Conservation (phyloP, 1,140 invertebrate genomes). For the Drosophila eugracilis region DNA sequence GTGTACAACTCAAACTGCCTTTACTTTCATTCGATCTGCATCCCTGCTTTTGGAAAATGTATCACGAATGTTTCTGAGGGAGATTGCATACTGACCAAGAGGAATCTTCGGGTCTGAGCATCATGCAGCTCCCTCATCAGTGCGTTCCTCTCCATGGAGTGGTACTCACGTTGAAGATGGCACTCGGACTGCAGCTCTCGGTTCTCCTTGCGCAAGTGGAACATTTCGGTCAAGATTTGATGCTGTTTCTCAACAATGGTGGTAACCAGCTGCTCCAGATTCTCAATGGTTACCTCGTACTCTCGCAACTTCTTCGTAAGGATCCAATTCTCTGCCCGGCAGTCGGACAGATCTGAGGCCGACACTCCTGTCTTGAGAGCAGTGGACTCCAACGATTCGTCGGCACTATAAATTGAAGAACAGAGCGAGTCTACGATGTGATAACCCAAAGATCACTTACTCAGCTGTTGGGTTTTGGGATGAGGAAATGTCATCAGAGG, state of each 20-base stretch:
- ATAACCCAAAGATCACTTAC: slow-evolving; percentile 4
- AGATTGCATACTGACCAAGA: slow-evolving; percentile 15
- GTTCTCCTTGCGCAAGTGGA: slow-evolving; percentile 56
- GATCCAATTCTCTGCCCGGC: slow-evolving; percentile 69
- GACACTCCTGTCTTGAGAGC: slow-evolving; percentile 15
- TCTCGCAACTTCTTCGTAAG: slow-evolving; percentile 66
- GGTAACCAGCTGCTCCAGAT: slow-evolving; percentile 62
- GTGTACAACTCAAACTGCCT: neutral
- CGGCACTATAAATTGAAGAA: too few relatives aligned
- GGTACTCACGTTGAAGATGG: slow-evolving; percentile 69
- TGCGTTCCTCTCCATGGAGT: slow-evolving; percentile 68
- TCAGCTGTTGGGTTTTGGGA: neutral
- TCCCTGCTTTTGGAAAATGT: neutral
- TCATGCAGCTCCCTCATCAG: slow-evolving; percentile 62
- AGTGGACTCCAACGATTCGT: neutral
- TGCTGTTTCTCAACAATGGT: slow-evolving; percentile 71
- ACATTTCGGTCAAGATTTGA: slow-evolving; percentile 58
- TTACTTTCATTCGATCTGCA: neutral
- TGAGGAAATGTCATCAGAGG: neutral
- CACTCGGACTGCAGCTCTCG: slow-evolving; percentile 54
- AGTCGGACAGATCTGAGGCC: slow-evolving; percentile 58
- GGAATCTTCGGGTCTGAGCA: slow-evolving; percentile 26
- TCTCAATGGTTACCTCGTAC: slow-evolving; percentile 57
- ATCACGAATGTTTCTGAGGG: too few relatives aligned
- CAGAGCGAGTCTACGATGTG: too few relatives aligned